Percentiles rank a stretch among this genome's conserved stretches.
Conservation (phyloP, 2,888 invertebrate genomes). For the Lacanobia wlatinum region DNA sequence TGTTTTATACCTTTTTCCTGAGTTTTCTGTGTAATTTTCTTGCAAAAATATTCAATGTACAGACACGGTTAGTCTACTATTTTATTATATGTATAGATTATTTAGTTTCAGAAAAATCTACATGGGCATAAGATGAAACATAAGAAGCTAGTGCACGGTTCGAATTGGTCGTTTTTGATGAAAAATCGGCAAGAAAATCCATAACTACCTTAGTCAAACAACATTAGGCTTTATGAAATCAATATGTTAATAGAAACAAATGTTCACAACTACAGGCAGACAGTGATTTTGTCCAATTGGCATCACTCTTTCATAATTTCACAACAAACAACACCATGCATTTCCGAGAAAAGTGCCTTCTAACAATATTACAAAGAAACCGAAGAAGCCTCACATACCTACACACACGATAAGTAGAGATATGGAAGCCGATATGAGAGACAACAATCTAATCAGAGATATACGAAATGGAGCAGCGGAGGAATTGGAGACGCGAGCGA, state of each 20-base stretch:
- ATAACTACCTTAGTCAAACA: no score
- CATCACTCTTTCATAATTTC: not conserved
- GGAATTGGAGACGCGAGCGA: constrained; percentile 13
- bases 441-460: constrained; percentile 50
- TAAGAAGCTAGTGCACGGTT: no score
- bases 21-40: no score
- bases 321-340: not conserved
- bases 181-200: not conserved
- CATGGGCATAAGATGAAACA: no score
- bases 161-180: not conserved
- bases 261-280: no score
- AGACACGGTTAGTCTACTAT: no score
- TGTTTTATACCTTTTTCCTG: no score
- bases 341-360: not conserved
- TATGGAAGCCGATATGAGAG: constrained; percentile 41
- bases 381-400: constrained; percentile 9
- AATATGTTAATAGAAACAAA: not conserved
- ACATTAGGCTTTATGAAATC: no score
- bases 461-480: constrained; percentile 20
- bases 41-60: no score
- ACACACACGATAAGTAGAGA: not conserved
- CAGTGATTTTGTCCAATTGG: no score
- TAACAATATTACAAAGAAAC: constrained; percentile 22
- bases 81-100: no score
- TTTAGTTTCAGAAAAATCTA: no score